Percentiles rank a stretch among this genome's conserved stretches.
Conservation (phyloP, 2,888 invertebrate species). For the Phoenoteleia sp. region DNA sequence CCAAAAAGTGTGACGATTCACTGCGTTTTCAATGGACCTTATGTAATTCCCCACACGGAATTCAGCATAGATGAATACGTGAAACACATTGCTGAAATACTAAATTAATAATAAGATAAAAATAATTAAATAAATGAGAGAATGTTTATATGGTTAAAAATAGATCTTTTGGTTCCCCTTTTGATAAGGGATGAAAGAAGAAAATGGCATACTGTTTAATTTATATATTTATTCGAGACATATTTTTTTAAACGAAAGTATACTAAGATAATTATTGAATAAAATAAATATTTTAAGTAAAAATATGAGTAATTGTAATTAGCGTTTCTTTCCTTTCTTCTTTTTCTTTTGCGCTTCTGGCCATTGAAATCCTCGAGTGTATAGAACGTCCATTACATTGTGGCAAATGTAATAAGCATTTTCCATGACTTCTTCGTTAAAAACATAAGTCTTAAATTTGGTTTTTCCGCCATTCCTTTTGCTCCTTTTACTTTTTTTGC, state of each 20-base stretch:
- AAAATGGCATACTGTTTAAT: too few species aligned
- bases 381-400: constrained; percentile 95
- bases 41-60: constrained; percentile 82
- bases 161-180: too few species aligned
- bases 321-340: constrained; percentile 91
- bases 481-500: constrained; percentile 87
- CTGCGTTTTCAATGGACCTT: constrained; percentile 93
- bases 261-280: too few species aligned
- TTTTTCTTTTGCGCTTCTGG: constrained; percentile 96
- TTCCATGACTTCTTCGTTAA: constrained; percentile 96
- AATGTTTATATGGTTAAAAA: too few species aligned
- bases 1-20: constrained; percentile 91
- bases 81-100: constrained; percentile 43
- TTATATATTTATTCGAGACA: too few species aligned
- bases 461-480: constrained; percentile 89
- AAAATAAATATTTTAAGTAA: too few species aligned
- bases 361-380: constrained; percentile 96
- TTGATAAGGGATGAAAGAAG: too few species aligned
- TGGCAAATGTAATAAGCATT: constrained; percentile 98
- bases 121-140: neutral
- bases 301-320: too few species aligned
- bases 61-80: constrained; percentile 85
- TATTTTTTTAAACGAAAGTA: too few species aligned
- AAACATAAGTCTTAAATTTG: constrained; percentile 93
- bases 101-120: neutral